Evolutionary conservation across 2,888 invertebrate genomes (phyloP).

Genomic region (Abrostola triplasia): DNA sequence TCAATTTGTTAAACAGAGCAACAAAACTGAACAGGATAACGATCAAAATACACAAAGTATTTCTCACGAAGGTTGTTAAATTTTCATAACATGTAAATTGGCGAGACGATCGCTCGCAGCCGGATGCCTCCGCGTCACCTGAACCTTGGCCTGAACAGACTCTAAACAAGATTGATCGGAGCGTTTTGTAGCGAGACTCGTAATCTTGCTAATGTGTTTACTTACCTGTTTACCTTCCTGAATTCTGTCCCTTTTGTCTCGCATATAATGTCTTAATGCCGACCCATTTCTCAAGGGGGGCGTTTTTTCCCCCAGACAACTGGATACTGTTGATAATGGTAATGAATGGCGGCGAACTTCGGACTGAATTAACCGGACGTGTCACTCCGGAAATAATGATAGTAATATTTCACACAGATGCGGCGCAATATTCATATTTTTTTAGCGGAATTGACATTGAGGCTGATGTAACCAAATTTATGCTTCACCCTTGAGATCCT

Average conservation of each 20-base stretch:
- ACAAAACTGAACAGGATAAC: constrained; percentile 19
- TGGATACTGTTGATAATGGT: constrained; percentile 74
- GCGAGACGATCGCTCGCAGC: constrained; percentile 14
- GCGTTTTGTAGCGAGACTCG: constrained; percentile 60
- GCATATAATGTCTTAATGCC: constrained; percentile 71
- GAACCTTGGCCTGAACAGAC: constrained; percentile 40
- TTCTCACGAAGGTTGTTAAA: constrained; percentile 35
- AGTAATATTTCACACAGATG: constrained; percentile 59
- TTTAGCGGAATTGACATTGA: constrained; percentile 40
- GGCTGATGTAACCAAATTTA: constrained; percentile 56
- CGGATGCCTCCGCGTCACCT: constrained; percentile 36
- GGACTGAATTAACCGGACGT: constrained; percentile 66
- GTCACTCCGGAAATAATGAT: constrained; percentile 61
- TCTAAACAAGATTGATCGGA: constrained; percentile 73
- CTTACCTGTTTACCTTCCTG: constrained; percentile 74
- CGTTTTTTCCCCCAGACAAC: constrained; percentile 64
- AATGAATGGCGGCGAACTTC: constrained; percentile 69
- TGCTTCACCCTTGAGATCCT: constrained; percentile 45
- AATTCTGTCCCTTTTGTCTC: constrained; percentile 70
- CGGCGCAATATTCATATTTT: constrained; percentile 54
- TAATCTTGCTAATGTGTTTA: constrained; percentile 84
- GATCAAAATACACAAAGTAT: constrained; percentile 26
- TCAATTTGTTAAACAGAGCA: constrained; percentile 26
- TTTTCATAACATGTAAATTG: constrained; percentile 50
- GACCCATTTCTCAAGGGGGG: constrained; percentile 67